Conservation (phyloP, 2,113 vertebrate species). For the Thermophis baileyi region DNA sequence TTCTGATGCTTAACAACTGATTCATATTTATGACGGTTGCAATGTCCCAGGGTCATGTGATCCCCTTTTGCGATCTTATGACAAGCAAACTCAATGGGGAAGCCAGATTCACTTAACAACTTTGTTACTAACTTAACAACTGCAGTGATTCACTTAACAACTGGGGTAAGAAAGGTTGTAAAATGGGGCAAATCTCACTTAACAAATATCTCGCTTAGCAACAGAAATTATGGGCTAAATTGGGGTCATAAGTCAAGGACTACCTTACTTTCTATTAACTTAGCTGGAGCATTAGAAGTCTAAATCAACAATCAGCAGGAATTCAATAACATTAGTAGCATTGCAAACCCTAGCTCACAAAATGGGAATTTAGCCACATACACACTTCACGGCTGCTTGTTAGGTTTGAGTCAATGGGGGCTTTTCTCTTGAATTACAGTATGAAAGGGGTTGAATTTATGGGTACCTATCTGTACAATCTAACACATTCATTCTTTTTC, state of each 20-base stretch:
- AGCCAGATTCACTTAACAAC: neutral
- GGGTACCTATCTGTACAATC: neutral
- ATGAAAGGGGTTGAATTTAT: neutral
- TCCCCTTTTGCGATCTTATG: neutral
- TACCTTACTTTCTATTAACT: neutral
- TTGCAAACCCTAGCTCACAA: neutral
- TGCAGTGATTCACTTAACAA: neutral
- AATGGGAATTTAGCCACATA: neutral
- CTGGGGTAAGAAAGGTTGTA: neutral
- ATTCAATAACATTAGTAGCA: neutral
- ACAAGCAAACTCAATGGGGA: neutral
- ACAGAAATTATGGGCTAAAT: neutral
- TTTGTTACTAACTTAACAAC: neutral
- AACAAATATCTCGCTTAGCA: neutral
- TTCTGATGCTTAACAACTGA: neutral
- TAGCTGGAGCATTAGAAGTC: neutral
- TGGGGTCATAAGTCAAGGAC: neutral
- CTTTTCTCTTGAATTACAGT: neutral
- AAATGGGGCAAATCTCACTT: neutral
- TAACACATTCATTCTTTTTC: neutral
- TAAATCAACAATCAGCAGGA: neutral
- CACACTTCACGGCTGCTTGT: neutral
- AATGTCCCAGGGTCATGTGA: neutral
- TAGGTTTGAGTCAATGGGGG: neutral
- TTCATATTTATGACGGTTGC: neutral